These are phyloP conservation scores for Halichoeres trimaculatus DNA, from an alignment of 2,113 vertebrate species.

Conservation along the genomic window DNA sequence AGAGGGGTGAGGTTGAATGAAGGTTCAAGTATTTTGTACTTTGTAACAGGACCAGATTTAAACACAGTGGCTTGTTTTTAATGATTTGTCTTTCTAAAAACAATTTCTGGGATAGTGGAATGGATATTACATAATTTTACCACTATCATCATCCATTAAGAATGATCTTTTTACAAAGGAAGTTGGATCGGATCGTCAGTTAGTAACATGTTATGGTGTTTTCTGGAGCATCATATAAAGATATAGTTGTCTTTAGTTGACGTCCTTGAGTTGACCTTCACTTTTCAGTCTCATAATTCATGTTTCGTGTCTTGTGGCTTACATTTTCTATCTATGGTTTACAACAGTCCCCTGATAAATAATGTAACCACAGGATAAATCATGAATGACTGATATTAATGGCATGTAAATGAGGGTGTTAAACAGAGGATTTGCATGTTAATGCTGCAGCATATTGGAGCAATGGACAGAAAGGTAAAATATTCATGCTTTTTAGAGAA, in stretches of 20 bases:
- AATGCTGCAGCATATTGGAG: neutral
- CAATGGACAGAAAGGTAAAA: neutral
- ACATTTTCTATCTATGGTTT: slow-evolving; percentile 8
- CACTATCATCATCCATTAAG: no score
- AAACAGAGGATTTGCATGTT: neutral
- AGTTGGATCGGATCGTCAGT: neutral
- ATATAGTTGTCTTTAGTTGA: neutral
- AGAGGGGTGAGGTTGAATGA: no score
- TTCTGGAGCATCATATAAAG: neutral
- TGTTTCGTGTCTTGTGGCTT: slow-evolving; percentile 9
- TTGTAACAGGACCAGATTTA: neutral
- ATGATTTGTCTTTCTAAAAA: no score
- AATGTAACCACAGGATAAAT: slow-evolving; percentile 9
- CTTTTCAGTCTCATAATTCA: neutral
- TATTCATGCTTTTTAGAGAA: neutral
- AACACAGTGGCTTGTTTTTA: neutral
- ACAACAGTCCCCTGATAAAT: slow-evolving; percentile 12
- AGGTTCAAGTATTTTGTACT: no score
- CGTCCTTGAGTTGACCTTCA: neutral
- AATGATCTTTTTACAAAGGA: no score
- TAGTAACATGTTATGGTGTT: neutral
- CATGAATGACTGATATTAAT: slow-evolving; percentile 13
- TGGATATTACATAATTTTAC: no score
- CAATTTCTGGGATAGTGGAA: no score
- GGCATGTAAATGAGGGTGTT: slow-evolving; percentile 3